phyloP scores from a whole-genome alignment of 2,797 vertebrate genomes.

The Pseudochirops corinnae region DNA sequence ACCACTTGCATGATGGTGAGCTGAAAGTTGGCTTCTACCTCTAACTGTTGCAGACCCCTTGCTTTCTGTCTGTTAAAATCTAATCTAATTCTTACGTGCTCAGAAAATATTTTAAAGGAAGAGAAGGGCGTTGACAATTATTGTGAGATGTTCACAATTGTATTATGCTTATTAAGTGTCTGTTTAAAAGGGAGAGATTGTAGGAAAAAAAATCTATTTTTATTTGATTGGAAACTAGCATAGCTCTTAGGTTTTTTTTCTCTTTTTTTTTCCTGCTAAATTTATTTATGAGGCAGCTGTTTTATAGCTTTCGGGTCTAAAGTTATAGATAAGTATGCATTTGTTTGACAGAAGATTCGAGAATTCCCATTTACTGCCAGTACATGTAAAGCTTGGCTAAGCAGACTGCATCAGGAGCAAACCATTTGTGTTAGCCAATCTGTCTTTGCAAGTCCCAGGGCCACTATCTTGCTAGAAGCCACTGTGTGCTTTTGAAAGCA shows the following conservation, averaged over 20 bases:
- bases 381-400: slow-evolving; percentile 88
- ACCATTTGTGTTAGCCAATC: slow-evolving; percentile 87
- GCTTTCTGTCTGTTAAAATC: slow-evolving; percentile 51
- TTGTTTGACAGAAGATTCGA: slow-evolving; percentile 87
- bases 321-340: slow-evolving; percentile 85
- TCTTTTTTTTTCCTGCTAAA: slow-evolving; percentile 79
- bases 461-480: slow-evolving; percentile 89
- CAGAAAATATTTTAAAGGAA: slow-evolving; percentile 59
- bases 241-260: slow-evolving; percentile 71
- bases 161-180: slow-evolving; percentile 73
- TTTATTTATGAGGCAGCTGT: slow-evolving; percentile 84
- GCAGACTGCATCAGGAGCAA: slow-evolving; percentile 85
- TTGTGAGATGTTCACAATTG: slow-evolving; percentile 50
- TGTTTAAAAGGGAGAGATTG: slow-evolving; percentile 72
- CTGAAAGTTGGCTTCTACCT: slow-evolving; percentile 76
- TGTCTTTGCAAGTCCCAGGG: slow-evolving; percentile 89
- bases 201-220: slow-evolving; percentile 60
- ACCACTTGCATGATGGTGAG: slow-evolving; percentile 48
- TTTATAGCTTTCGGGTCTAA: slow-evolving; percentile 83
- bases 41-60: slow-evolving; percentile 58
- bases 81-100: slow-evolving; percentile 46
- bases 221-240: slow-evolving; percentile 80
- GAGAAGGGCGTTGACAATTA: slow-evolving; percentile 46
- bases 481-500: slow-evolving; percentile 91
- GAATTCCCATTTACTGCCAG: slow-evolving; percentile 85